These are phyloP conservation scores for Tapirus indicus DNA, from an alignment of 2,797 vertebrate genomes.

Conservation along the genomic window DNA sequence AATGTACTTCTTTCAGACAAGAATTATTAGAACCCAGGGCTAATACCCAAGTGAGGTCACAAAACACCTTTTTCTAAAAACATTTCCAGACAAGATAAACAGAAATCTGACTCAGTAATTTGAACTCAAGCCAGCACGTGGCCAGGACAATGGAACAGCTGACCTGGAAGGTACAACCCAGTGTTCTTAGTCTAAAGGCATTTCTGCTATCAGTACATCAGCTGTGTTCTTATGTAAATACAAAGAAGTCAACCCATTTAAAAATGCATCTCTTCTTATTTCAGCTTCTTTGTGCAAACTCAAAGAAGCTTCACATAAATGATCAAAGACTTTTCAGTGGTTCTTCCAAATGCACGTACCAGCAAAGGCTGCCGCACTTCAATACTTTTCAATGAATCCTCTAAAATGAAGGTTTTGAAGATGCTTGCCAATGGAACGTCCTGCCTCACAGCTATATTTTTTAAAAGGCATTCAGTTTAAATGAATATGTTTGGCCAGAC, in stretches of 20 bases:
- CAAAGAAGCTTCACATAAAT: conserved; percentile 83
- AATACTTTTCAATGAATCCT: conserved; percentile 85
- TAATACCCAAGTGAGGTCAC: not conserved
- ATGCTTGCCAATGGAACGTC: conserved; percentile 86
- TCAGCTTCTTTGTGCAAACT: conserved; percentile 75
- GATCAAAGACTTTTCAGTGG: conserved; percentile 83
- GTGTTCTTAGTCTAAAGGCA: rapidly evolving
- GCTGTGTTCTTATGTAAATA: not conserved
- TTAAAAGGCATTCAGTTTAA: conserved; percentile 90
- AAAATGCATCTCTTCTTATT: conserved; percentile 68
- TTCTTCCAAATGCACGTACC: conserved; percentile 80
- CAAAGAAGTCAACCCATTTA: conserved; percentile 45
- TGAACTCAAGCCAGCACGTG: not conserved
- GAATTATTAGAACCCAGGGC: not conserved
- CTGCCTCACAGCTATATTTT: conserved; percentile 90
- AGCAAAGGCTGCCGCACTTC: conserved; percentile 77
- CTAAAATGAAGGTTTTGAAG: conserved; percentile 86
- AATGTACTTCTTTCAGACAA: not conserved
- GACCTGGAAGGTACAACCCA: rapidly evolving
- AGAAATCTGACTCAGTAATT: not conserved
- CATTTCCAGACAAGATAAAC: not conserved
- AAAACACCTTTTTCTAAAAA: not conserved
- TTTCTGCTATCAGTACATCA: not conserved
- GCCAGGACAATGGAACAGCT: not conserved
- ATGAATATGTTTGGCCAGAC: conserved; percentile 93